A percentile compares a stretch with the other conserved stretches of the same genome.
phyloP scores from a whole-genome alignment of 2,113 vertebrate species.

The Atherinomorus stipes region DNA sequence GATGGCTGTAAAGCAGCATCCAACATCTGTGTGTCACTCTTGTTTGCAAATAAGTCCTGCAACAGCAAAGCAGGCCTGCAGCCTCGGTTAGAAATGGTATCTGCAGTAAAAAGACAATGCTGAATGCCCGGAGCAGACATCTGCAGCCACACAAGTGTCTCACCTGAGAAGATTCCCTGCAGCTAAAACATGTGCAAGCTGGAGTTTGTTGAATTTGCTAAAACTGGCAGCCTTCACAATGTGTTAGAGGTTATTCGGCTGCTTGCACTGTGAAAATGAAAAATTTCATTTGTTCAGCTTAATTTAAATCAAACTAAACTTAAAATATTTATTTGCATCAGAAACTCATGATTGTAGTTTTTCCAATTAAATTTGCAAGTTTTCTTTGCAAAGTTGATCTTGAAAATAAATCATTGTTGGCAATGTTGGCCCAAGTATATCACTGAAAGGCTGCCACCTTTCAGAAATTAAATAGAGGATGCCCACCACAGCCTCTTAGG shows the following conservation, averaged over 20 bases:
- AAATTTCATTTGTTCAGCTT: too few relatives aligned
- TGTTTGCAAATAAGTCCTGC: slow-evolving; percentile 41
- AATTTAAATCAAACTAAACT: too few relatives aligned
- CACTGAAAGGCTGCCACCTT: too few relatives aligned
- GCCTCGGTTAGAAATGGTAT: slow-evolving; percentile 40
- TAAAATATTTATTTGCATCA: too few relatives aligned
- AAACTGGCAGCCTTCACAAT: slow-evolving; percentile 19
- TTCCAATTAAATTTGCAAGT: too few relatives aligned
- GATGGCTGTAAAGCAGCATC: neutral
- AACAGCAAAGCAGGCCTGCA: slow-evolving; percentile 30
- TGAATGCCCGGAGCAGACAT: slow-evolving; percentile 22
- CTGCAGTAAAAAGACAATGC: slow-evolving; percentile 8
- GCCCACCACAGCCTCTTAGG: too few relatives aligned
- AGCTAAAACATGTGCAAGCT: slow-evolving; percentile 37
- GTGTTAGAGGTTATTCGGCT: slow-evolving; percentile 22
- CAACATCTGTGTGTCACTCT: slow-evolving; percentile 47
- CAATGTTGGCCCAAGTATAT: too few relatives aligned
- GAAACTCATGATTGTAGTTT: too few relatives aligned
- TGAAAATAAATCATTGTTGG: too few relatives aligned
- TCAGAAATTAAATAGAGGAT: too few relatives aligned
- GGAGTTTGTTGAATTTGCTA: slow-evolving; percentile 41
- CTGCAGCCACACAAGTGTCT: neutral
- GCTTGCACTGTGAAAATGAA: too few relatives aligned
- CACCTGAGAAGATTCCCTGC: slow-evolving; percentile 25
- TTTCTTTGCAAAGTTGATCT: too few relatives aligned